Evolutionary conservation across 2,888 invertebrate species (phyloP).

Genomic region (Dasysyrphus albostriatus): DNA sequence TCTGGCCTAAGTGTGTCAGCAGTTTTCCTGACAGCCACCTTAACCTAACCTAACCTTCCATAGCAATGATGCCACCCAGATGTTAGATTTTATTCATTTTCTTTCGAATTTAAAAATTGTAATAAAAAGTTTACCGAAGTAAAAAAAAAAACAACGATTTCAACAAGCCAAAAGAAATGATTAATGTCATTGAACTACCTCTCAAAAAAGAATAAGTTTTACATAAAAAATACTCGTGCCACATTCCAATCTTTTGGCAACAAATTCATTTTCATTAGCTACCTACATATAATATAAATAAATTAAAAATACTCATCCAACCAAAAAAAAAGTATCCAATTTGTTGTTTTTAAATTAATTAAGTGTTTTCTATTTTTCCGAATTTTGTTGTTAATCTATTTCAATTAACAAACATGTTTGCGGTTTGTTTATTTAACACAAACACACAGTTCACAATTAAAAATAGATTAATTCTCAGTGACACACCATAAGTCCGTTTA

Average conservation of each 20-base stretch:
- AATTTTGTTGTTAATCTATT: background rate
- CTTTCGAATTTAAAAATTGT: no score
- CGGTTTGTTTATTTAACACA: background rate
- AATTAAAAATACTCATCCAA: background rate
- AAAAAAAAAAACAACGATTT: no score
- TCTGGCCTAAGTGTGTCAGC: no score
- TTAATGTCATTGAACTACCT: no score
- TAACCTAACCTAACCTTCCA: no score
- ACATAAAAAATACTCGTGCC: background rate
- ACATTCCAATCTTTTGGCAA: background rate
- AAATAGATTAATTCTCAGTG: background rate
- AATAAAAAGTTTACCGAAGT: no score
- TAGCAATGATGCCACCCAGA: no score
- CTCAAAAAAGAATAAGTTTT: background rate
- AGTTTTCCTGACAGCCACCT: no score
- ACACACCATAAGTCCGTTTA: background rate
- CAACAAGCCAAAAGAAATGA: no score
- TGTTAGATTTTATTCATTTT: no score
- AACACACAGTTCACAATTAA: background rate
- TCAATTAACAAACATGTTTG: conserved; percentile 1
- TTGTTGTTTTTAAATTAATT: background rate
- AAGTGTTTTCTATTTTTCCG: background rate
- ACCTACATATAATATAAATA: background rate
- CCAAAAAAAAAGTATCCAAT: background rate
- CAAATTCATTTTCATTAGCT: background rate